Evolutionary conservation across 1,140 invertebrate genomes (phyloP).

Genomic region (Zeugodacus cucurbitae): DNA sequence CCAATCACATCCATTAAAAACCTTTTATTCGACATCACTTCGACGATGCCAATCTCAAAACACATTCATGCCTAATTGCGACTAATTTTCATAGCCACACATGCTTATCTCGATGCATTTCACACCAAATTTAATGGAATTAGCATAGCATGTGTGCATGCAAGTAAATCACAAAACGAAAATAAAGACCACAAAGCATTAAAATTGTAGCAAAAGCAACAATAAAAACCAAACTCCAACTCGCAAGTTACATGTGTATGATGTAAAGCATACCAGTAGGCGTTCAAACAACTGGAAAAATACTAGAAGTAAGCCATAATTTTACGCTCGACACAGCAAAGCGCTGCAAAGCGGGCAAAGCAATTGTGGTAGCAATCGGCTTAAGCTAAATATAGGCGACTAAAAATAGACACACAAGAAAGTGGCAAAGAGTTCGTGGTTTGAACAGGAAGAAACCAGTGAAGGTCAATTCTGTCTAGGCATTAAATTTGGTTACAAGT

Average conservation of each 20-base stretch:
- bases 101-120: conserved; percentile 26
- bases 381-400: not conserved
- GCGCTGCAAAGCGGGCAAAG: not conserved
- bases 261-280: not conserved
- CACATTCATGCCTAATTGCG: conserved; percentile 19
- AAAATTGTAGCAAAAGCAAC: not conserved
- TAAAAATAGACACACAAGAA: not conserved
- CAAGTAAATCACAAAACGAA: not conserved
- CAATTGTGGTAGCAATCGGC: not conserved
- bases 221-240: not conserved
- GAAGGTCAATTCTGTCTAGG: no score
- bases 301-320: not conserved
- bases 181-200: not conserved
- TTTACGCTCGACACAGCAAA: conserved; percentile 8
- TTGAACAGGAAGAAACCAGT: not conserved
- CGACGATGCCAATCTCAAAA: not conserved
- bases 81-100: not conserved
- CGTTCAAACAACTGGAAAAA: conserved; percentile 29
- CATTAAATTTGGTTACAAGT: not conserved
- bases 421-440: not conserved
- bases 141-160: conserved; percentile 29
- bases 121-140: conserved; percentile 36
- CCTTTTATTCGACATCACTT: not conserved
- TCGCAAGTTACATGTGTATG: not conserved
- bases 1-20: not conserved